These are phyloP conservation scores for Nipponacmea schrenckii DNA, from an alignment of 2,888 invertebrate genomes.

Conservation along the genomic window DNA sequence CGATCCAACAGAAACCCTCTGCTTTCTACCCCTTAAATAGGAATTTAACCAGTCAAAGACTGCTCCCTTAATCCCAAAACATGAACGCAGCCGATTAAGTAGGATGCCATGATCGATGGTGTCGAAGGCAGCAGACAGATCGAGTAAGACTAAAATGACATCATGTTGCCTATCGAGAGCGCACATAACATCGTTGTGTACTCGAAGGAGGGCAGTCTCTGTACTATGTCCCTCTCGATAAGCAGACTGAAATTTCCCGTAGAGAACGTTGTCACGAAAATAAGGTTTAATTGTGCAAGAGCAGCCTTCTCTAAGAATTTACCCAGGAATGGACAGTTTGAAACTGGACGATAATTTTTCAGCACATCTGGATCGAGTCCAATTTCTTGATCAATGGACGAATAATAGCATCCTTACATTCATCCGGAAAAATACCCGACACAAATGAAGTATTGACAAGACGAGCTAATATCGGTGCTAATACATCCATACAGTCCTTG, in stretches of 20 bases:
- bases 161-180: too few species aligned
- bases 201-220: too few species aligned
- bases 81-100: not conserved
- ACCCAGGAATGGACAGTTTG: not conserved
- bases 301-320: too few species aligned
- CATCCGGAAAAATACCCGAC: too few species aligned
- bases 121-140: too few species aligned
- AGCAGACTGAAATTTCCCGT: not conserved
- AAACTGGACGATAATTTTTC: not conserved
- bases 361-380: not conserved
- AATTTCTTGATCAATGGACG: not conserved
- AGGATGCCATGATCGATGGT: constrained; percentile 1
- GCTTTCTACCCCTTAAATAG: not conserved
- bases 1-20: not conserved
- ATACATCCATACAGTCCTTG: not conserved
- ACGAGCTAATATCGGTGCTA: not conserved
- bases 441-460: not conserved
- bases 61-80: not conserved
- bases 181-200: too few species aligned
- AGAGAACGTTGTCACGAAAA: not conserved
- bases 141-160: not conserved
- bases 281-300: not conserved
- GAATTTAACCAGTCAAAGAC: too few species aligned
- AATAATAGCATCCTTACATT: not conserved
- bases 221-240: not conserved